Percentiles rank a stretch among this genome's conserved stretches.
Conservation (phyloP, 2,888 invertebrate genomes). For the Erannis defoliaria region DNA sequence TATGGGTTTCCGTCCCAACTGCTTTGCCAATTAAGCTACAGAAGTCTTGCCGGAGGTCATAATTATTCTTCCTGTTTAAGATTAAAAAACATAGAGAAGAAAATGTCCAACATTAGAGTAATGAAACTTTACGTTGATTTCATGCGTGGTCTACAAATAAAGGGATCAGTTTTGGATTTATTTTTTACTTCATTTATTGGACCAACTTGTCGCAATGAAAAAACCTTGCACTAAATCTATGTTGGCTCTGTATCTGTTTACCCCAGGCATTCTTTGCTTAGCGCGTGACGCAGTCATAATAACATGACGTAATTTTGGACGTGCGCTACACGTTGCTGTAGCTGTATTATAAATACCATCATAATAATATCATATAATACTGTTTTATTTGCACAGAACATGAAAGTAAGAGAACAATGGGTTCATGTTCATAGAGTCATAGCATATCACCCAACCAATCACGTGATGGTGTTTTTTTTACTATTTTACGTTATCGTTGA, state of each 20-base stretch:
- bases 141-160: background rate
- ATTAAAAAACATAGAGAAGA: background rate
- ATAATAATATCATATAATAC: background rate
- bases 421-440: background rate
- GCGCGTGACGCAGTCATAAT: constrained; percentile 21
- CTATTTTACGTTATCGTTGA: background rate
- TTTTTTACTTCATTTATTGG: constrained; percentile 6
- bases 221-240: constrained; percentile 6
- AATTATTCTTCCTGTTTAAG: no score
- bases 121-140: background rate
- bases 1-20: no score
- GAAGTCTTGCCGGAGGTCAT: no score
- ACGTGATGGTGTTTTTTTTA: background rate
- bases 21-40: no score
- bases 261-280: constrained; percentile 7
- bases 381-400: constrained; percentile 7
- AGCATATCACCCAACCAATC: background rate
- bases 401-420: background rate
- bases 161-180: constrained; percentile 8
- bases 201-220: background rate
- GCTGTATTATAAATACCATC: background rate
- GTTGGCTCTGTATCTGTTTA: constrained; percentile 4
- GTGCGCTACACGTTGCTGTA: constrained; percentile 1
- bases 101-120: background rate
- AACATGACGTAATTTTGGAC: constrained; percentile 24